Percentiles rank a stretch among this genome's conserved stretches.
phyloP scores from a whole-genome alignment of 2,113 vertebrate species.

The Chionis minor region DNA sequence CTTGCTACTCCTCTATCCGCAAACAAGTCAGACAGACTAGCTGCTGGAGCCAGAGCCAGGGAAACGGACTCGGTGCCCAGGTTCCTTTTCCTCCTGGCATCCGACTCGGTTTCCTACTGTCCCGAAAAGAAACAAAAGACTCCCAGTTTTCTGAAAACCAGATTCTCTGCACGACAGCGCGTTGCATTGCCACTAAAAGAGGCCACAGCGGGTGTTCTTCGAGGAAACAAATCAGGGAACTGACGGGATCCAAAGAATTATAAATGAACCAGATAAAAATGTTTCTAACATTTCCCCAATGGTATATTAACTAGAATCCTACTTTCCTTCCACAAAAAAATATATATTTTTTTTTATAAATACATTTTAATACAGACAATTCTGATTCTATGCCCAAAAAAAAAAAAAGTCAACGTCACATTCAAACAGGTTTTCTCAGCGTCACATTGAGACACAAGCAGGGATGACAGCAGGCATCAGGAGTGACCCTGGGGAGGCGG shows the following conservation, averaged over 20 bases:
- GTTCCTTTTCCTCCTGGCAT: neutral
- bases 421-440: conserved; percentile 27
- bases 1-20: neutral
- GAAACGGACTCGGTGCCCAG: neutral
- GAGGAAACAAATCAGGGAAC: neutral
- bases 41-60: conserved; percentile 34
- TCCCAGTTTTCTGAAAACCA: conserved; percentile 30
- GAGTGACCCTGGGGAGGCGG: neutral
- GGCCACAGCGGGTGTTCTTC: conserved; percentile 38
- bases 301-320: conserved; percentile 31
- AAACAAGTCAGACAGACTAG: neutral
- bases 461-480: conserved; percentile 34
- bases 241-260: conserved; percentile 50
- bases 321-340: conserved; percentile 65
- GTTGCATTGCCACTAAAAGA: neutral
- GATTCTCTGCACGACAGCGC: conserved; percentile 22
- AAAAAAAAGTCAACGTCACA: neutral
- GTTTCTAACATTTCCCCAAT: neutral
- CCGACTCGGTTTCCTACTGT: neutral
- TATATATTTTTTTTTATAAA: conserved; percentile 59
- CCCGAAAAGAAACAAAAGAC: conserved; percentile 42
- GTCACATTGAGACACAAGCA: conserved; percentile 1
- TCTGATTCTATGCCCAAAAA: conserved; percentile 4
- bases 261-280: conserved; percentile 45
- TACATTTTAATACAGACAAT: conserved; percentile 64